Percentiles rank a stretch among this genome's conserved stretches.
These are phyloP conservation scores for Dromius quadrimaculatus DNA, from an alignment of 2,888 invertebrate genomes.

Conservation along the genomic window DNA sequence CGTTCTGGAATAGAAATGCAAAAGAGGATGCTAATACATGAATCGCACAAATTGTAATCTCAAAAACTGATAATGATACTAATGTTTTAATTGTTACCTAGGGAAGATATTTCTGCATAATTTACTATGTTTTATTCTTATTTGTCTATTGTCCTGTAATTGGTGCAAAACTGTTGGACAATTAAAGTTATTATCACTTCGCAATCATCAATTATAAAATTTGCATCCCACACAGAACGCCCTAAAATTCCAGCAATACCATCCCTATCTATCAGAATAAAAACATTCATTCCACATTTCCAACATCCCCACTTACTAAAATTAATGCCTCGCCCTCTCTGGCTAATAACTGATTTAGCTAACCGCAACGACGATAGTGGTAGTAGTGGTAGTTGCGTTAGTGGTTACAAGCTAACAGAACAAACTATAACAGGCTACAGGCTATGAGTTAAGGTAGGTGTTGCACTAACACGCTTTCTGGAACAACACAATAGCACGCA, in stretches of 20 bases:
- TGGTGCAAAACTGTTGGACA: too few species aligned
- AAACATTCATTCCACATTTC: neutral
- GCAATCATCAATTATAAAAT: neutral
- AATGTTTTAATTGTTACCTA: too few species aligned
- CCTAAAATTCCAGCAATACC: neutral
- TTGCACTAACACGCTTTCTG: neutral
- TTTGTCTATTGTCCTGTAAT: too few species aligned
- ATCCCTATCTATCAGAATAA: slow-evolving; percentile 17
- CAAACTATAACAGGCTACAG: too few species aligned
- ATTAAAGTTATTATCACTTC: neutral
- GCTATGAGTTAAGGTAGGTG: neutral
- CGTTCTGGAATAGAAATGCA: too few species aligned
- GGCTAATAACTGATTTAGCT: slow-evolving; percentile 42
- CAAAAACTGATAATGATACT: too few species aligned
- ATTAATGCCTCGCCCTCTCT: slow-evolving; percentile 30
- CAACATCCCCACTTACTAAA: slow-evolving; percentile 21
- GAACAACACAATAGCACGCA: slow-evolving; percentile 11
- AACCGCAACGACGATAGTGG: neutral
- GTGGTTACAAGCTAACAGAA: too few species aligned
- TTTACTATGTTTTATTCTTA: too few species aligned
- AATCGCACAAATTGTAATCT: too few species aligned
- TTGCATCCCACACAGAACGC: neutral
- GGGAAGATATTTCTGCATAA: too few species aligned
- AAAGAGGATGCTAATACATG: too few species aligned
- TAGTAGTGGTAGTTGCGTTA: too few species aligned